Percentiles rank a stretch among this genome's conserved stretches.
phyloP scores from a whole-genome alignment of 2,888 invertebrate species.

The Saturnia japonica region DNA sequence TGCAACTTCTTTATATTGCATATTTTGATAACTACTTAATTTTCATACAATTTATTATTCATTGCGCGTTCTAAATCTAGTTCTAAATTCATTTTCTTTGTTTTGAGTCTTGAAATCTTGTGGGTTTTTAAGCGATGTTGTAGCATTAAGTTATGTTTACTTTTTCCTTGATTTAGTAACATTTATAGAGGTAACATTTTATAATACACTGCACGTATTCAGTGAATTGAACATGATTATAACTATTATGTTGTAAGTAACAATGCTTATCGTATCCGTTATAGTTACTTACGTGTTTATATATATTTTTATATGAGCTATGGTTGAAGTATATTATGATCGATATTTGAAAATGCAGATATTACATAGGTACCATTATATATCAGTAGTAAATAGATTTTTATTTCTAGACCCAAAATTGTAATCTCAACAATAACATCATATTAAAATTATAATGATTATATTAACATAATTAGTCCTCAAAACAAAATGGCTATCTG shows the following conservation, averaged over 20 bases:
- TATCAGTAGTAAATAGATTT: background rate
- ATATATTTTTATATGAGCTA: background rate
- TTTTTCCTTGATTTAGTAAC: conserved; percentile 16
- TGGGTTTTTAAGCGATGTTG: background rate
- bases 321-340: too few relatives aligned
- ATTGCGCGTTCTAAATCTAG: conserved; percentile 18
- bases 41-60: conserved; percentile 21
- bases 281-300: background rate
- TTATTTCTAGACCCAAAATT: background rate
- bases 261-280: background rate
- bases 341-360: background rate
- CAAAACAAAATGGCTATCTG: background rate
- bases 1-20: conserved; percentile 16
- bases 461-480: background rate
- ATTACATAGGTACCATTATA: too few relatives aligned
- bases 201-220: conserved; percentile 9
- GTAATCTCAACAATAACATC: background rate
- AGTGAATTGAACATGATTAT: conserved; percentile 7
- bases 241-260: conserved; percentile 12
- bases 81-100: conserved; percentile 20
- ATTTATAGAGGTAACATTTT: conserved; percentile 8
- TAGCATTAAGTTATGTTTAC: background rate
- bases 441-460: background rate
- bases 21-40: conserved; percentile 20
- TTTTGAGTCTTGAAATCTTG: conserved; percentile 14